Evolutionary conservation across 1,140 invertebrate species (phyloP).

Genomic region (Drosophila pruinosa): DNA sequence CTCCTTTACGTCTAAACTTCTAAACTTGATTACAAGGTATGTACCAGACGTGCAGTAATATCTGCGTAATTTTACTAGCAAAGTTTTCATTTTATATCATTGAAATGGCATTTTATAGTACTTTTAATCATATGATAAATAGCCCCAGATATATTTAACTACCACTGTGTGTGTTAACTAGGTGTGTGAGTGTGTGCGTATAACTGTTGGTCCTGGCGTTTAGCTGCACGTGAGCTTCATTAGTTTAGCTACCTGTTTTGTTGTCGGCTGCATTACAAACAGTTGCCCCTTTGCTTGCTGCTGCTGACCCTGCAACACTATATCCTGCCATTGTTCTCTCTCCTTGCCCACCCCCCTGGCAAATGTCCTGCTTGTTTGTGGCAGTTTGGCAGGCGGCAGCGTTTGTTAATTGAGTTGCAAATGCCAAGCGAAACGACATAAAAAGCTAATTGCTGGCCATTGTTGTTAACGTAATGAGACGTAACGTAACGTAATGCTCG

Average conservation of each 20-base stretch:
- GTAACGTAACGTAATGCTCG: slow-evolving; percentile 29
- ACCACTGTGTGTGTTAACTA: neutral
- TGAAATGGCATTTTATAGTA: slow-evolving; percentile 64
- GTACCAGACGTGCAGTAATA: neutral
- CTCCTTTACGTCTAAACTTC: too few species aligned
- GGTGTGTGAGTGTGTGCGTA: slow-evolving; percentile 2
- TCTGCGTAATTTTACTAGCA: neutral
- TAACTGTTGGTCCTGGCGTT: slow-evolving; percentile 25
- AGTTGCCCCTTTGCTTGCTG: slow-evolving; percentile 9
- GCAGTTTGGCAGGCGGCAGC: slow-evolving; percentile 16
- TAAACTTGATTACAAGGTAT: neutral
- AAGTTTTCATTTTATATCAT: slow-evolving; percentile 19
- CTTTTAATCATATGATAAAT: slow-evolving; percentile 64
- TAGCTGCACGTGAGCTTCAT: slow-evolving; percentile 53
- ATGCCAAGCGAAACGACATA: slow-evolving; percentile 64
- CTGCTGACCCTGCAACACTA: neutral
- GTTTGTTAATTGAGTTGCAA: slow-evolving; percentile 72
- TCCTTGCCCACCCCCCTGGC: too few species aligned
- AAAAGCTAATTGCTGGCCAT: slow-evolving; percentile 68
- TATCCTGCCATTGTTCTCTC: neutral
- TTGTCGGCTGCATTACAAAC: slow-evolving; percentile 50
- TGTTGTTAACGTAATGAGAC: slow-evolving; percentile 47
- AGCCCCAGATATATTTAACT: slow-evolving; percentile 23
- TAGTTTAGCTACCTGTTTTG: slow-evolving; percentile 36
- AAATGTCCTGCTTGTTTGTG: too few species aligned